Percentiles rank a stretch among this genome's conserved stretches.
phyloP scores from a whole-genome alignment of 2,888 invertebrate species.

The Cacoxenus indagator region DNA sequence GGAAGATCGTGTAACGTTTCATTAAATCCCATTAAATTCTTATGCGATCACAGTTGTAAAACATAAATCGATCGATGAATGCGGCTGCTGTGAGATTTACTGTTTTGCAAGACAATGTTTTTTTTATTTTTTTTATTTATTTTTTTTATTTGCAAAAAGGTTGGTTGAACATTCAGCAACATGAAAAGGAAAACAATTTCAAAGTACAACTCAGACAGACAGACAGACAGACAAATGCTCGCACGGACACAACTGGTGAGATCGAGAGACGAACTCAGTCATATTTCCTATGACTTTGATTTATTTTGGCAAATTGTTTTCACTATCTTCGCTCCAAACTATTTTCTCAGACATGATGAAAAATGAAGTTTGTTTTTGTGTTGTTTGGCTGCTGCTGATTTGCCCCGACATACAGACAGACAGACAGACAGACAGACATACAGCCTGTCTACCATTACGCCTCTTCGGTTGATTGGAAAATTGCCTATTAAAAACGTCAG shows the following conservation, averaged over 20 bases:
- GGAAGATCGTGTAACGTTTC: slow-evolving; percentile 59
- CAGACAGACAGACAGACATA: neutral
- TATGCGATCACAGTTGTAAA: slow-evolving; percentile 55
- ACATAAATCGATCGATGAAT: neutral
- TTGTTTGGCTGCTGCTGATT: neutral
- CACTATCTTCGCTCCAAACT: neutral
- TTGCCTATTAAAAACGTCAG: neutral
- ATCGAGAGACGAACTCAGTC: neutral
- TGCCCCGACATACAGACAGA: neutral
- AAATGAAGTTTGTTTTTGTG: slow-evolving; percentile 18
- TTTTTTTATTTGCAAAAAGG: no score
- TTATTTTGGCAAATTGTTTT: slow-evolving; percentile 60
- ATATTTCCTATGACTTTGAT: slow-evolving; percentile 54
- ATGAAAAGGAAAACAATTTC: neutral
- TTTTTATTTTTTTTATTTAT: no score
- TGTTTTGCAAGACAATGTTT: slow-evolving; percentile 37
- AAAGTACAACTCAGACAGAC: slow-evolving; percentile 13
- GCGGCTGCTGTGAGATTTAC: slow-evolving; percentile 27
- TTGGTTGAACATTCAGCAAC: slow-evolving; percentile 10
- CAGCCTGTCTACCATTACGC: no score
- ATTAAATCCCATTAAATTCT: slow-evolving; percentile 64
- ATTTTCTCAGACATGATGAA: slow-evolving; percentile 8
- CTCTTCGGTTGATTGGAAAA: slow-evolving; percentile 12
- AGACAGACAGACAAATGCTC: neutral
- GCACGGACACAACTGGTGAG: no score